A percentile compares a stretch with the other conserved stretches of the same genome.
Conservation (phyloP, 2,797 vertebrate genomes). For the Syncerus caffer region DNA sequence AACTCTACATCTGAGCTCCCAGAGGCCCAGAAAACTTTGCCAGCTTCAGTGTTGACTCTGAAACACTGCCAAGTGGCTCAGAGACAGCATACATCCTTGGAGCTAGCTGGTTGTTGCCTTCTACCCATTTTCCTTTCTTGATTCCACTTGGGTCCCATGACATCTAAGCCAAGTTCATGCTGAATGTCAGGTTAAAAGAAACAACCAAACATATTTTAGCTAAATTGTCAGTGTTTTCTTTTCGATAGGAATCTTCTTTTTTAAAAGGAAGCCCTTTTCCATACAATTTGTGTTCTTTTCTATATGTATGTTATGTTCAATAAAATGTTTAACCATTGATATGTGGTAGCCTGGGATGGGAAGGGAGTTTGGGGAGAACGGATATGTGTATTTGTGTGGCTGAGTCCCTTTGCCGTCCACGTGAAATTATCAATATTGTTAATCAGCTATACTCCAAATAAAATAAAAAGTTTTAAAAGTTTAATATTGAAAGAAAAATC, state of each 20-base stretch:
- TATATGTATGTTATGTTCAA: not conserved
- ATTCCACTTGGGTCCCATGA: not conserved
- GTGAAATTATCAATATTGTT: not conserved
- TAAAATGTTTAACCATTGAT: not conserved
- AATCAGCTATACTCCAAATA: not conserved
- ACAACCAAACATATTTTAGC: not conserved
- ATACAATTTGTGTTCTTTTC: not conserved
- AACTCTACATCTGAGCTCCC: not conserved
- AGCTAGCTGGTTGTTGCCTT: not conserved
- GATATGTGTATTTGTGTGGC: not conserved
- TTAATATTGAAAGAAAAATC: not conserved
- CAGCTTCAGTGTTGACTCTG: not conserved
- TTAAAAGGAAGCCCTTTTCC: not conserved
- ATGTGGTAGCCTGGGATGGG: not conserved
- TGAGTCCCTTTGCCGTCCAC: not conserved
- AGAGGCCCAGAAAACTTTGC: not conserved
- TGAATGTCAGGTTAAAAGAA: not conserved
- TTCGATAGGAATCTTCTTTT: not conserved
- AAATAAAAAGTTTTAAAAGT: not conserved
- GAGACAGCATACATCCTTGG: not conserved
- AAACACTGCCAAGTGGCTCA: not conserved
- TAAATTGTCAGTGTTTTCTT: not conserved
- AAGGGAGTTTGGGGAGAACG: not conserved
- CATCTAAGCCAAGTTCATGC: not conserved
- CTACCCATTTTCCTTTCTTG: not conserved